Percentiles rank a stretch among this genome's conserved stretches.
Conservation (phyloP, 2,888 invertebrate genomes). For the Macrophya alboannulata region DNA sequence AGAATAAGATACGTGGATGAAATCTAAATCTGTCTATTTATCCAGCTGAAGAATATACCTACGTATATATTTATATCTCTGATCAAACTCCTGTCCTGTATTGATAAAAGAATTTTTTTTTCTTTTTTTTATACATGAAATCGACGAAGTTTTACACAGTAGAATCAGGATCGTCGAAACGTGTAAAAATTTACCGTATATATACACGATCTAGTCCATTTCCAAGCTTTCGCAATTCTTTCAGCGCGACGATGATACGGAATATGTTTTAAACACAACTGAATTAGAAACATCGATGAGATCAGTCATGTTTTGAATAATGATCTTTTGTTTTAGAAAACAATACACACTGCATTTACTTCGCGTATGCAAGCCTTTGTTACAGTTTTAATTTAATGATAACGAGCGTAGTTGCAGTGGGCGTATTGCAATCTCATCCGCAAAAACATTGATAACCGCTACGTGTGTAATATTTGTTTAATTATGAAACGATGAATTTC, state of each 20-base stretch:
- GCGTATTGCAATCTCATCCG: conserved; percentile 26
- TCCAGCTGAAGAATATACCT: neutral
- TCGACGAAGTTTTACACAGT: neutral
- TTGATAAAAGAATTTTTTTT: neutral
- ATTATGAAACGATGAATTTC: neutral
- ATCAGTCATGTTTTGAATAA: conserved; percentile 5
- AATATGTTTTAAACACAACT: neutral
- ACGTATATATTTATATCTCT: neutral
- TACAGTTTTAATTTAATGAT: conserved; percentile 7
- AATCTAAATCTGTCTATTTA: conserved; percentile 26
- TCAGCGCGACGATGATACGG: neutral
- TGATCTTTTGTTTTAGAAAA: neutral
- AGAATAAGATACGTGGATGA: conserved; percentile 5
- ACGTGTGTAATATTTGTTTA: neutral
- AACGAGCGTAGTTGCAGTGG: conserved; percentile 26
- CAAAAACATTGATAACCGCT: conserved; percentile 33
- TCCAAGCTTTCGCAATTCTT: neutral
- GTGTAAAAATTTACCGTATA: neutral
- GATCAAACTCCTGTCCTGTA: neutral
- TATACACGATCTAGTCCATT: neutral
- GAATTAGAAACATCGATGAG: conserved; percentile 1
- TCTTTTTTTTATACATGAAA: neutral
- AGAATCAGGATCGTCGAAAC: neutral
- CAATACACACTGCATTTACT: neutral
- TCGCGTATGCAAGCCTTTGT: neutral